Base-by-base conservation (phyloP, 2,797 vertebrate genomes). In the Helicolenus hilgendorfi region DNA sequence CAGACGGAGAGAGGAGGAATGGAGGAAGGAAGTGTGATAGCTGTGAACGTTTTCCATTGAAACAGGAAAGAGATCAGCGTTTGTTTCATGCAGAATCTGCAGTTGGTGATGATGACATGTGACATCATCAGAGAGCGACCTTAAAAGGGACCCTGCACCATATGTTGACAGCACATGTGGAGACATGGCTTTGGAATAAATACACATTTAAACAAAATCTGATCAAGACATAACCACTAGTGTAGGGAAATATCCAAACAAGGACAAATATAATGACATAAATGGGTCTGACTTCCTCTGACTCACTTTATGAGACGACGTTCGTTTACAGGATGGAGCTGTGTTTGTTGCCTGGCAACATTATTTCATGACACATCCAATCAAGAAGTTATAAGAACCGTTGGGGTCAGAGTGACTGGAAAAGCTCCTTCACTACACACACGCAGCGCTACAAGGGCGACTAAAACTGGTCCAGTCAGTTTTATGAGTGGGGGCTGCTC, bases 121-220 rank as follows among this genome's bases (percentile, higher is more conserved):
- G 90, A 94, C 85, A 81, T 92, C 78, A 96, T 87, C 77, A 82
- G 24, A 15, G n/a, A 76, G 88, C n/a, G 60, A 81, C 88, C 71
- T 91, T 89, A 89, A 94, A 94, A 94, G 84, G 84, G 74, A 24
- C 60, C 9, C n/a, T 20, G 33, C 45, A 1, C 53, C 5, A n/a
- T 18, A n/a, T 70, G 53, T 22, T 62, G 11, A 41, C 15, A 67
- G 60, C 63, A 84, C 58, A 31, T 63, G 31, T 77, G 65, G 20
- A 58, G 11, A 77, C 59, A 76, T 22, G 1, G 9, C 20, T 13
- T n/a, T 24, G 24, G 15, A 62, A 29, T 26, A 20, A n/a, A 64
- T 56, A 74, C 4, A 64, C 26, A 45, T 76, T 65, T 11, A 18
- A 3, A 36, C 24, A 22, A 64, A 53, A 64, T 18, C 24, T 26